Percentiles rank a stretch among this genome's conserved stretches.
phyloP scores from a whole-genome alignment of 2,113 vertebrate genomes.

The Tretioscincus oriximinensis region DNA sequence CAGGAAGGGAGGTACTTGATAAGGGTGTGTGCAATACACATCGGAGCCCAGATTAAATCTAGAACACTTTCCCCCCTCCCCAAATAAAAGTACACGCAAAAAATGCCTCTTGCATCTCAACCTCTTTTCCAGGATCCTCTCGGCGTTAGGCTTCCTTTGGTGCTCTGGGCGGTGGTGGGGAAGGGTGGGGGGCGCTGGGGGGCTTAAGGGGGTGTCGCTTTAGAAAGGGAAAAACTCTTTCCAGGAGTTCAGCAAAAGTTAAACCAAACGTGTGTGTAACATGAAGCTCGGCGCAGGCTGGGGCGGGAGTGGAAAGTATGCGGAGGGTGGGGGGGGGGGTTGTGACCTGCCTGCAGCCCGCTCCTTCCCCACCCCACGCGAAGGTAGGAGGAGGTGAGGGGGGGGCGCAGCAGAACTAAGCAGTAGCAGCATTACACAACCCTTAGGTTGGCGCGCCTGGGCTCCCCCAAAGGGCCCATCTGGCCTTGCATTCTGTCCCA shows the following conservation, averaged over 20 bases:
- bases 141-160: rapidly evolving
- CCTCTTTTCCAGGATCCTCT: neutral
- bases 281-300: slow-evolving; percentile 5
- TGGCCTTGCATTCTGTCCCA: too few relatives aligned
- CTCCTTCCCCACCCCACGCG: neutral
- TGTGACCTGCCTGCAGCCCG: slow-evolving; percentile 6
- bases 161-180: too few relatives aligned
- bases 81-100: neutral
- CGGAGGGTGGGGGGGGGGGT: neutral
- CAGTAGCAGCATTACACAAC: too few relatives aligned
- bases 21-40: neutral
- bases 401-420: too few relatives aligned
- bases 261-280: slow-evolving; percentile 48
- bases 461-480: too few relatives aligned
- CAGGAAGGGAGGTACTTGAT: neutral
- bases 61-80: neutral
- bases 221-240: slow-evolving; percentile 37
- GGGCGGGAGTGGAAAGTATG: slow-evolving; percentile 49
- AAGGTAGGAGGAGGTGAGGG: too few relatives aligned
- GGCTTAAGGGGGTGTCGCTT: too few relatives aligned
- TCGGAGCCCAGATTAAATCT: slow-evolving; percentile 11
- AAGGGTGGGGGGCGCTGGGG: too few relatives aligned
- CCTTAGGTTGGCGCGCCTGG: too few relatives aligned
- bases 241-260: slow-evolving; percentile 49
- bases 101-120: rapidly evolving